phyloP scores from a whole-genome alignment of 2,113 vertebrate genomes.

The Trinectes maculatus region DNA sequence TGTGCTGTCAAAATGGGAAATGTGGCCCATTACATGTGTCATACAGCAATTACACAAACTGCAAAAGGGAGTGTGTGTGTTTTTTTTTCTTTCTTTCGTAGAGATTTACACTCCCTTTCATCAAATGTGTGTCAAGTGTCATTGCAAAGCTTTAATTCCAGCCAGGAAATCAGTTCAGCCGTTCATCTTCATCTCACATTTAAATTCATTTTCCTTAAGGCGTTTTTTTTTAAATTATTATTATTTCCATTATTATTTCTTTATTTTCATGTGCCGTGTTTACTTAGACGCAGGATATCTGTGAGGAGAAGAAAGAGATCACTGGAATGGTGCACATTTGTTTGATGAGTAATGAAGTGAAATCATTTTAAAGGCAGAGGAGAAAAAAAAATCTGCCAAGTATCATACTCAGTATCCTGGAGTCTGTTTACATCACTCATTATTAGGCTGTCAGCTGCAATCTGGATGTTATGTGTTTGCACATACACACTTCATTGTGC shows the following conservation, averaged over 20 bases:
- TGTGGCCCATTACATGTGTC: constrained; percentile 72
- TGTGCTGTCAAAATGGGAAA: constrained; percentile 75
- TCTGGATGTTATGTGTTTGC: constrained; percentile 41
- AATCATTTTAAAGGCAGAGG: constrained; percentile 56
- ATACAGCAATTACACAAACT: constrained; percentile 73
- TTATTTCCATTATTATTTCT: constrained; percentile 35
- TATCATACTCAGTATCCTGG: constrained; percentile 59
- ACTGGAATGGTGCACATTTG: constrained; percentile 63
- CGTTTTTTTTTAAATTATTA: constrained; percentile 56
- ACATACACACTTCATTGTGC: constrained; percentile 33
- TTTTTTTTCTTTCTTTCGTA: constrained; percentile 39
- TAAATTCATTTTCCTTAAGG: constrained; percentile 80
- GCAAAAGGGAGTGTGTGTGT: constrained; percentile 67
- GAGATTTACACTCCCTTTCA: constrained; percentile 72
- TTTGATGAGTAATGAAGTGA: constrained; percentile 79
- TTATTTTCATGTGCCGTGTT: constrained; percentile 57
- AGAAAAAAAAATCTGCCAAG: constrained; percentile 62
- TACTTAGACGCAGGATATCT: constrained; percentile 66
- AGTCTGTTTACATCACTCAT: constrained; percentile 67
- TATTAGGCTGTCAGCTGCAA: constrained; percentile 53
- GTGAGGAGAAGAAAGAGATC: constrained; percentile 70
- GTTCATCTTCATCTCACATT: constrained; percentile 82
- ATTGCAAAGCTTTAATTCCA: constrained; percentile 77
- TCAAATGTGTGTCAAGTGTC: constrained; percentile 81
- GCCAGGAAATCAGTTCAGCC: constrained; percentile 74